Evolutionary conservation across 2,888 invertebrate species (phyloP).

Genomic region (Lacanobia oleracea): DNA sequence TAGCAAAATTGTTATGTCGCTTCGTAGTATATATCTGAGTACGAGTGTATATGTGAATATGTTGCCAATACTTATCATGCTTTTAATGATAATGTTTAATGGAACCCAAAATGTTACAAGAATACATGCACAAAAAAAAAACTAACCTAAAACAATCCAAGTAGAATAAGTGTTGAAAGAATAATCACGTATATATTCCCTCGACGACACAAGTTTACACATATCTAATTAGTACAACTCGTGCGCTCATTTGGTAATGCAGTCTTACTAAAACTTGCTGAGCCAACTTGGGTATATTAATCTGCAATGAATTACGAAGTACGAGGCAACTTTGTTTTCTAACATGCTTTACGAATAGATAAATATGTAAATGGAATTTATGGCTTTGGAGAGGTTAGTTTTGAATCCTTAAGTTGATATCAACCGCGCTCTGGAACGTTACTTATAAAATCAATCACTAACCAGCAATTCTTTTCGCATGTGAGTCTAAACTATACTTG

Average conservation of each 20-base stretch:
- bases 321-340: slow-evolving; percentile 20
- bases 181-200: slow-evolving; percentile 31
- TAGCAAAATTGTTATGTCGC: no score
- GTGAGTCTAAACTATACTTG: no score
- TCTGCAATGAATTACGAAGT: slow-evolving; percentile 25
- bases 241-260: slow-evolving; percentile 52
- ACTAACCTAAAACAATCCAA: neutral
- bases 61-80: neutral
- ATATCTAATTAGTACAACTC: slow-evolving; percentile 52
- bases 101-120: no score
- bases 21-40: no score
- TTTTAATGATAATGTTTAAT: no score
- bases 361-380: neutral
- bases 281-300: slow-evolving; percentile 32
- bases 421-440: neutral
- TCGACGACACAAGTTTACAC: slow-evolving; percentile 53
- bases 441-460: neutral
- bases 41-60: neutral
- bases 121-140: neutral
- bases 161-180: slow-evolving; percentile 13
- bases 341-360: slow-evolving; percentile 11
- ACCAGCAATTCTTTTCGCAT: neutral
- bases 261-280: slow-evolving; percentile 50
- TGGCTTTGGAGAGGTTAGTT: neutral
- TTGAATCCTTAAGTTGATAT: neutral